Conservation (phyloP, 2,888 invertebrate species). For the Nymphalis polychloros region DNA sequence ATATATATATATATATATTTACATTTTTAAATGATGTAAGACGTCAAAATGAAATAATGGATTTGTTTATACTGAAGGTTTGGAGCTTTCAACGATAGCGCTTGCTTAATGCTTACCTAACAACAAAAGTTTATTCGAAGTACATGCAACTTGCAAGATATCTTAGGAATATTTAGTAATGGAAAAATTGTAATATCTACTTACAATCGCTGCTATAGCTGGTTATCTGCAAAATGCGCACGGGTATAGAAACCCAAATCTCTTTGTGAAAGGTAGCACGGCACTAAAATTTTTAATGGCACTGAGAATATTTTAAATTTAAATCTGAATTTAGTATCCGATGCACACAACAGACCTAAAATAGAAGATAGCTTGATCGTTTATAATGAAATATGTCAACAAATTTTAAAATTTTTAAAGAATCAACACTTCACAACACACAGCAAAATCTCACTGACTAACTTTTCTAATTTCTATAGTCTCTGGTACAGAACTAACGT, state of each 20-base stretch:
- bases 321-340: slow-evolving; percentile 19
- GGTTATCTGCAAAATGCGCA: slow-evolving; percentile 52
- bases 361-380: slow-evolving; percentile 20
- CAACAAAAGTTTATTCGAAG: neutral
- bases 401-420: slow-evolving; percentile 49
- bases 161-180: neutral
- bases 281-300: slow-evolving; percentile 42
- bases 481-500: slow-evolving; percentile 47
- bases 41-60: neutral
- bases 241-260: slow-evolving; percentile 48
- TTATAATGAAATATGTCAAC: slow-evolving; percentile 51
- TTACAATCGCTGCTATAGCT: slow-evolving; percentile 52
- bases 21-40: neutral
- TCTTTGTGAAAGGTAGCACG: slow-evolving; percentile 70
- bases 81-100: neutral
- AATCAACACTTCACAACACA: slow-evolving; percentile 55
- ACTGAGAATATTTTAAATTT: slow-evolving; percentile 27
- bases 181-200: slow-evolving; percentile 36
- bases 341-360: slow-evolving; percentile 25
- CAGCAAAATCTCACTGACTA: slow-evolving; percentile 55
- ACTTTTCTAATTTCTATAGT: slow-evolving; percentile 45
- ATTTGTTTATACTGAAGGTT: slow-evolving; percentile 4
- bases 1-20: neutral
- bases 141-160: neutral
- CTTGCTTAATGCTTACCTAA: slow-evolving; percentile 2